Evolutionary conservation across 2,113 vertebrate genomes (phyloP), one percentile per base, ranked within the genome.

Genomic region (Rafetus swinhoei): DNA sequence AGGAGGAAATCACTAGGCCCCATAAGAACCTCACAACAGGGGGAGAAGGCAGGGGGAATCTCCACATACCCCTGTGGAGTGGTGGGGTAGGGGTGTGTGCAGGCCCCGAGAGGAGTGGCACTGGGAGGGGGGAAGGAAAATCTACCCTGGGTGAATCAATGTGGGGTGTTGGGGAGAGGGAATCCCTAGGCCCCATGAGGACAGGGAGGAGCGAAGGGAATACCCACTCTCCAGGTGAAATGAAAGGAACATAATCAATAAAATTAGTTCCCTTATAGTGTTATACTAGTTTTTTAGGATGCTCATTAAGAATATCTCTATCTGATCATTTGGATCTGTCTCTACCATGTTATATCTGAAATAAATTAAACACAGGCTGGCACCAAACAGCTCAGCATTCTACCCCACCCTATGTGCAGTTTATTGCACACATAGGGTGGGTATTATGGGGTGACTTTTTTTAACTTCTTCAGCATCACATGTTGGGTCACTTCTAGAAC

Each of bases 381-480:
- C n/a, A 92, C 32, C 6, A 57, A 16, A 69, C 15, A 69, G 16
- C n/a, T 32, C 18, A n/a, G 62, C 62, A 69, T n/a, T 69, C 15
- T 69, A 32, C 16, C 62, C 62, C 7, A 32, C 29, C 32, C 32
- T 32, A 19, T n/a, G 32, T n/a, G 62, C 62, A 9, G 16, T 45
- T 45, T 69, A 16, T 69, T n/a, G 62, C 62, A n/a, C 62, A 69
- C 16, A n/a, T 32, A 69, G 62, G 32, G 9, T 2, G 0, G 62
- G 16, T 69, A 69, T 69, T n/a, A 18, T 69, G 62, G 62, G 29
- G 7, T 69, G 16, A 29, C 18, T 65, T 65, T n/a, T 69, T 69
- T 65, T 32, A n/a, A 69, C 32, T 94, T 69, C 54, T 94, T 54
- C 81, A 56, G 39, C 87, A 89, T 88, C 86, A 87, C 77, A 74